A percentile compares a stretch with the other conserved stretches of the same genome.
Evolutionary conservation across 2,888 invertebrate genomes (phyloP).

Genomic region (Drosophila greeni): DNA sequence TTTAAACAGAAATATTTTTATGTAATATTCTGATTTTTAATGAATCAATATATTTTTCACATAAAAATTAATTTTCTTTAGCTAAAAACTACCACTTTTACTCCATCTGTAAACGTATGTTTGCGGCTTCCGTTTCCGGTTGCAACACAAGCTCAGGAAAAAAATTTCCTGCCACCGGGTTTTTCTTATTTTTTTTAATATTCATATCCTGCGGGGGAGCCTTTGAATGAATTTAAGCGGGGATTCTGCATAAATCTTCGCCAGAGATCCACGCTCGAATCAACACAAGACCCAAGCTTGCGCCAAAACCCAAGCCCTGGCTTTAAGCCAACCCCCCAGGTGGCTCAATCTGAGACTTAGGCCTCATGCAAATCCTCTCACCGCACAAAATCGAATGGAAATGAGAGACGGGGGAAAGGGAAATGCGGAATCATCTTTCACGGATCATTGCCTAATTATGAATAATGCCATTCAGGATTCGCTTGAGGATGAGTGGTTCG

Average conservation of each 20-base stretch:
- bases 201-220: slow-evolving; percentile 54
- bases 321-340: slow-evolving; percentile 21
- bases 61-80: background rate
- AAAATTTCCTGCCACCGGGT: slow-evolving; percentile 29
- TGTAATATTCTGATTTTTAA: no score
- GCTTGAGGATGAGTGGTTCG: slow-evolving; percentile 8
- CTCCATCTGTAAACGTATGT: slow-evolving; percentile 10
- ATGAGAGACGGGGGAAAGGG: slow-evolving; percentile 42
- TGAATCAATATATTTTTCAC: background rate
- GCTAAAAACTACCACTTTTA: background rate
- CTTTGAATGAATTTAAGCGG: slow-evolving; percentile 39
- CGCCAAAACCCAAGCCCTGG: slow-evolving; percentile 34
- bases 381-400: slow-evolving; percentile 48
- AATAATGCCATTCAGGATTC: slow-evolving; percentile 71
- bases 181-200: slow-evolving; percentile 61
- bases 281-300: slow-evolving; percentile 63
- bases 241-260: slow-evolving; percentile 51
- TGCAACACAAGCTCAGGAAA: no score
- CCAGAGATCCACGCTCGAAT: slow-evolving; percentile 63
- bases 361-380: slow-evolving; percentile 70
- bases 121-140: slow-evolving; percentile 44
- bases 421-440: slow-evolving; percentile 75
- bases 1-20: no score
- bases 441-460: slow-evolving; percentile 76
- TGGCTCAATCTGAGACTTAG: slow-evolving; percentile 24